phyloP scores from a whole-genome alignment of 2,888 invertebrate species.

The Caenorhabditis angaria region DNA sequence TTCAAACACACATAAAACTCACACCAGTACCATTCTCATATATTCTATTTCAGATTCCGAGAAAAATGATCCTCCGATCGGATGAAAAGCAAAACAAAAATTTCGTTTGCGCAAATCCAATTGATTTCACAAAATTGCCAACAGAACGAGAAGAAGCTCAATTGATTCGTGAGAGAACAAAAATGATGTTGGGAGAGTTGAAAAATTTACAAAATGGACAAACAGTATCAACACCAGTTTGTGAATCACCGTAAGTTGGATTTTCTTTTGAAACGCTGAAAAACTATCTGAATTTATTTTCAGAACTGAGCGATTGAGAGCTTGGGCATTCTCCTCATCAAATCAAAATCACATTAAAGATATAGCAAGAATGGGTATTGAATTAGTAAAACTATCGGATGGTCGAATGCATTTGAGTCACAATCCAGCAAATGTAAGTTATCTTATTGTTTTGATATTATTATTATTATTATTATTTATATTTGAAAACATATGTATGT shows the following conservation, averaged over 20 bases:
- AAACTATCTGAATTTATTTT: slow-evolving; percentile 18
- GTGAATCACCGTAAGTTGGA: slow-evolving; percentile 44
- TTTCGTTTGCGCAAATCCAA: slow-evolving; percentile 50
- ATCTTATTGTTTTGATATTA: background rate
- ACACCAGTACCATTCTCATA: too few relatives aligned
- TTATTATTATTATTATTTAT: too few relatives aligned
- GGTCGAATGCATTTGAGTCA: slow-evolving; percentile 92
- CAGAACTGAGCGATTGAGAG: slow-evolving; percentile 70
- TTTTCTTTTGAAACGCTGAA: background rate
- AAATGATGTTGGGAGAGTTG: slow-evolving; percentile 53
- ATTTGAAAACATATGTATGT: background rate
- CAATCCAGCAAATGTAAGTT: slow-evolving; percentile 81
- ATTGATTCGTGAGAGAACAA: slow-evolving; percentile 49
- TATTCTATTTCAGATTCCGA: slow-evolving; percentile 15
- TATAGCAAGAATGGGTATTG: slow-evolving; percentile 92
- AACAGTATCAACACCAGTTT: slow-evolving; percentile 14
- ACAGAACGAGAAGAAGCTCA: slow-evolving; percentile 45
- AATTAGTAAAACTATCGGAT: slow-evolving; percentile 86
- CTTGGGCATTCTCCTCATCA: slow-evolving; percentile 78
- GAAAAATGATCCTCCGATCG: slow-evolving; percentile 38
- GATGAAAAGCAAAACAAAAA: slow-evolving; percentile 36
- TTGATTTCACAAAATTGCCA: slow-evolving; percentile 38
- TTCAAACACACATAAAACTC: too few relatives aligned
- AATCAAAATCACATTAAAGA: slow-evolving; percentile 88
- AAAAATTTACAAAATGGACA: slow-evolving; percentile 8